phyloP scores from a whole-genome alignment of 2,888 invertebrate species.

The Amorpha juglandis region DNA sequence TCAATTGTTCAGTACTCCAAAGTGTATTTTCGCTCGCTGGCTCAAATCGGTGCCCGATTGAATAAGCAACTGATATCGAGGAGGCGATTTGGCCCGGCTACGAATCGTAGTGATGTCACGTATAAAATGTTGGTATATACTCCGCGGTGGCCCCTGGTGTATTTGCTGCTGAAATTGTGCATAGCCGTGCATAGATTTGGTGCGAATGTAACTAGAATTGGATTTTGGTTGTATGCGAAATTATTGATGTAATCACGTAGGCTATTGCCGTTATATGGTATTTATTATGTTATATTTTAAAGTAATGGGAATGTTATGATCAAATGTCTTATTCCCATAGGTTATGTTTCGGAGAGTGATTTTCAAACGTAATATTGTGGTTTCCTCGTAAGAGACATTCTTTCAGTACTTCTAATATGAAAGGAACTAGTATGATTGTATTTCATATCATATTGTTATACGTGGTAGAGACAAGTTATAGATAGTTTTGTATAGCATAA shows the following conservation, averaged over 20 bases:
- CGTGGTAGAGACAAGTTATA: too few species aligned
- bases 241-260: not conserved
- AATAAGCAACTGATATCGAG: constrained; percentile 75
- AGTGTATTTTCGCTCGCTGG: constrained; percentile 64
- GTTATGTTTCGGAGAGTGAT: too few species aligned
- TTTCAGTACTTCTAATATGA: too few species aligned
- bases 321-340: too few species aligned
- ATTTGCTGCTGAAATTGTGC: constrained; percentile 22
- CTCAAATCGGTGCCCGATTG: constrained; percentile 67
- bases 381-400: too few species aligned
- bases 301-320: too few species aligned
- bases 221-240: constrained; percentile 15
- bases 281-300: too few species aligned
- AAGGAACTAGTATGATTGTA: too few species aligned
- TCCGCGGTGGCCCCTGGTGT: constrained; percentile 17
- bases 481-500: too few species aligned
- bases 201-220: constrained; percentile 19
- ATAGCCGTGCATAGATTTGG: constrained; percentile 10
- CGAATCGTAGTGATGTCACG: constrained; percentile 23
- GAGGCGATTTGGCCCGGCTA: constrained; percentile 34
- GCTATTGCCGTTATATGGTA: constrained; percentile 4
- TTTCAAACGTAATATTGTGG: too few species aligned
- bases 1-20: constrained; percentile 67
- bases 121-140: constrained; percentile 16
- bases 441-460: too few species aligned